Evolutionary conservation across 2,113 vertebrate species (phyloP), one percentile per base, ranked within the genome.

Genomic region (Ranitomeya imitator): DNA sequence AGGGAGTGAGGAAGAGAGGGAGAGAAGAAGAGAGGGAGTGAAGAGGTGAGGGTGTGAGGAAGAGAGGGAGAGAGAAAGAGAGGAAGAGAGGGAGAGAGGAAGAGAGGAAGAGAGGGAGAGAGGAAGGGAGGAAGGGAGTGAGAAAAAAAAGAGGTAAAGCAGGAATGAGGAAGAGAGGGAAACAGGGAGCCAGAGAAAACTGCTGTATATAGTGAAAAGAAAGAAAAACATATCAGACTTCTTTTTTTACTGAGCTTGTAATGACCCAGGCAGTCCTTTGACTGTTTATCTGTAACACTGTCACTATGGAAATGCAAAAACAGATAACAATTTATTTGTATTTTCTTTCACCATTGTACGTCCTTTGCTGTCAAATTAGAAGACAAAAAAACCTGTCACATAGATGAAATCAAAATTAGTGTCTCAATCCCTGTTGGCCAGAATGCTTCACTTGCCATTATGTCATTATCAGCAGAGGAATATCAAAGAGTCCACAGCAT

Each of bases 351-450:
- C 26, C 67, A 82, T 83, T 69, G 59, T 57, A 19, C 51, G 31
- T 9, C 90, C 80, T 82, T 26, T 51, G 18, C 79, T 85, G 31
- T 59, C 31, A 65, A 21, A 15, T 51, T 52, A 57, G 21, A 19
- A 10, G 77, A 37, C 57, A 89, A 86, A 65, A 12, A 74, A 76
- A 90, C 85, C 85, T 67, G 63, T 63, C 74, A 61, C 14, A 8
- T 19, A 82, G 89, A 73, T 16, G 3, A 84, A 78, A 60, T 37
- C 18, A 0, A 85, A 81, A 26, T 73, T 60, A 13, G 19, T 65
- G 51, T 19, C 13, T 3, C 73, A 54, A 31, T 55, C 71, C 84
- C 79, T 0, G 0, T 52, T 79, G 89, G 86, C 83, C 77, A 63
- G 6, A 21, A 55, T 37, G 8, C 55, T 11, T 83, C 61, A 12